Evolutionary conservation across 2,113 vertebrate species (phyloP), one percentile per base, ranked within the genome.

Genomic region (Xiphias gladius): DNA sequence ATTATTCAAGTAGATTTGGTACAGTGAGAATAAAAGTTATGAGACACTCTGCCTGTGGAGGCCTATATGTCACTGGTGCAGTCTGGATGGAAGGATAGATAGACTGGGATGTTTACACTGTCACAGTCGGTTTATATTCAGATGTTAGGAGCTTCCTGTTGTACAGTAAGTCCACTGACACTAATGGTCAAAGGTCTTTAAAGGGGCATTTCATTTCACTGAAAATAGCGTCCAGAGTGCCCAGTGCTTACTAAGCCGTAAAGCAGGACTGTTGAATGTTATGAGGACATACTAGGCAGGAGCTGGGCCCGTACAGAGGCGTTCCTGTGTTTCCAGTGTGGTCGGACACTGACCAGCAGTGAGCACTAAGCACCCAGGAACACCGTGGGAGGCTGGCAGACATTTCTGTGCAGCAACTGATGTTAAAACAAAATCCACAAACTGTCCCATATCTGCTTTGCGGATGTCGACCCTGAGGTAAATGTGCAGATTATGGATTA

Each of bases 1-100:
- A 80, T 88, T 87, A 90, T 95, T 96, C 95, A 96, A 96, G 95
- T 96, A 95, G 86, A 89, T 94, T 94, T 91, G 91, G 88, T 94
- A 94, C 94, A 95, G 94, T 94, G 91, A 94, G 92, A 88, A 67
- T 75, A 87, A 90, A 89, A 75, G 80, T 83, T 82, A 67, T 63
- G 50, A 88, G 79, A 89, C 82, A 80, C 86, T 72, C 61, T 77
- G 77, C 87, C 84, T 90, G 67, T 82, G 84, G 76, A 89, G 75
- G 73, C 83, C 76, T 86, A 64, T 64, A 76, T 76, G 80, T 87
- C 85, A 81, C 70, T 22, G 64, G 26, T 76, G 79, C 84, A 83
- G 70, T 88, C 86, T 88, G 87, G 82, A 77, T 86, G 91, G 86
- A 92, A 83, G 28, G 41, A 80, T 46, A 73, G 85, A 79, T 80